phyloP scores from a whole-genome alignment of 2,113 vertebrate genomes.

The Rhynchomys soricoides region DNA sequence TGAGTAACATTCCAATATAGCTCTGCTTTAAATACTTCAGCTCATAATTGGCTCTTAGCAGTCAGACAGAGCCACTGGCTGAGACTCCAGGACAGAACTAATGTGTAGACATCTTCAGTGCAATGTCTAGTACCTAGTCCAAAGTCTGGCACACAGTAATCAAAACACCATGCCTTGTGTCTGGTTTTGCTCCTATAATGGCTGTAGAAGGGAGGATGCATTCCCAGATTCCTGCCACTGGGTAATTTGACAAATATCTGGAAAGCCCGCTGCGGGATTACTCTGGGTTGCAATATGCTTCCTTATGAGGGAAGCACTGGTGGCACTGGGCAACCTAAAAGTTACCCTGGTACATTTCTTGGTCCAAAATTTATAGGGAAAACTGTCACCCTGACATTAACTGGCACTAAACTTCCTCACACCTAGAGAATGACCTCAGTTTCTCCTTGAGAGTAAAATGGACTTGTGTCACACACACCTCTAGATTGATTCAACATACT shows the following conservation, averaged over 20 bases:
- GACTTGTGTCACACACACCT: background rate
- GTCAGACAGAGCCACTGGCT: background rate
- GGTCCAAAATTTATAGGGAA: background rate
- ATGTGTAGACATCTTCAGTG: background rate
- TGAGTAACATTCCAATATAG: background rate
- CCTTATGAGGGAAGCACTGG: background rate
- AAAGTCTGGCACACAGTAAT: background rate
- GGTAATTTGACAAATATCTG: slow-evolving; percentile 9
- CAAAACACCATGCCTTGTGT: background rate
- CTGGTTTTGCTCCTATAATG: background rate
- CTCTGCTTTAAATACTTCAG: background rate
- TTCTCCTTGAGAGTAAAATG: background rate
- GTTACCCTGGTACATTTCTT: background rate
- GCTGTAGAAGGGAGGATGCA: background rate
- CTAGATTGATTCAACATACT: slow-evolving; percentile 3
- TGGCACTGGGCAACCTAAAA: background rate
- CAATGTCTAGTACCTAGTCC: background rate
- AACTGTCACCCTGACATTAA: background rate
- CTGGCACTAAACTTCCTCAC: background rate
- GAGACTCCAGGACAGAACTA: background rate
- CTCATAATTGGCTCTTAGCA: background rate
- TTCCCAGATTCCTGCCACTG: background rate
- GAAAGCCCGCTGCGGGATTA: background rate
- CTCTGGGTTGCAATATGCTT: background rate
- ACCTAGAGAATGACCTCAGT: background rate